Base-by-base conservation (phyloP, 2,888 invertebrate species). In the Hyposoter dolosus region DNA sequence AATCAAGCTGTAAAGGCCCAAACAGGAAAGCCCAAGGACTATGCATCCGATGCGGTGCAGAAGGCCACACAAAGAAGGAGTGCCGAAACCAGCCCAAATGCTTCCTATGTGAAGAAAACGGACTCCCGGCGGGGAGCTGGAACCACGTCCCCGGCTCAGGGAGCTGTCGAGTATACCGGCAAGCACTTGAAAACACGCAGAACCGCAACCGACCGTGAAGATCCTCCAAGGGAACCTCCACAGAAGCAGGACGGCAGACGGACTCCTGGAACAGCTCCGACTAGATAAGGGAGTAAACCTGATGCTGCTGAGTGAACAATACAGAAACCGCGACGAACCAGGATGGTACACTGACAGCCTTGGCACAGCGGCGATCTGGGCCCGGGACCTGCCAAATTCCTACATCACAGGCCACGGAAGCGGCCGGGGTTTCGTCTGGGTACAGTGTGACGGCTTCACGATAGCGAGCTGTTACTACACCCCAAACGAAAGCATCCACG, bases 371-470 rank as follows among this genome's bases (percentile, higher is more conserved):
- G 53, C 71, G 4, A 78, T 47, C 19, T 88, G 85, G 82, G 35
- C 84, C 40, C 63, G 12, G 77, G 83, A 12, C n/a, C 32, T 15
- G 60, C n/a, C 7, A 19, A 17, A n/a, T 32, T 7, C 45, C 3
- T 17, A 53, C 0, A 40, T 43, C 9, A 56, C 66, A 10, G 40
- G 15, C 0, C 56, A 15, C 10, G 83, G 82, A 0, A 40, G 4
- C 1, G 77, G 77, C 3, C 19, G 40, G 3, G 85, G 87, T 2
- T 86, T 60, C 17, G 85, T 84, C 17, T 88, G 87, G 88, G 76
- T 76, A 0, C 28, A 66, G 45, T 56, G 32, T 17, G 19, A 68
- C 17, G n/a, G 40, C 17, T 23, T 79, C 40, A 80, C 83, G 10
- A 83, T 78, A 23, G 40, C 84, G 17, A 71, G 71, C 47, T 45